phyloP scores from a whole-genome alignment of 2,888 invertebrate genomes.

The Pycnomerus fuliginosus region DNA sequence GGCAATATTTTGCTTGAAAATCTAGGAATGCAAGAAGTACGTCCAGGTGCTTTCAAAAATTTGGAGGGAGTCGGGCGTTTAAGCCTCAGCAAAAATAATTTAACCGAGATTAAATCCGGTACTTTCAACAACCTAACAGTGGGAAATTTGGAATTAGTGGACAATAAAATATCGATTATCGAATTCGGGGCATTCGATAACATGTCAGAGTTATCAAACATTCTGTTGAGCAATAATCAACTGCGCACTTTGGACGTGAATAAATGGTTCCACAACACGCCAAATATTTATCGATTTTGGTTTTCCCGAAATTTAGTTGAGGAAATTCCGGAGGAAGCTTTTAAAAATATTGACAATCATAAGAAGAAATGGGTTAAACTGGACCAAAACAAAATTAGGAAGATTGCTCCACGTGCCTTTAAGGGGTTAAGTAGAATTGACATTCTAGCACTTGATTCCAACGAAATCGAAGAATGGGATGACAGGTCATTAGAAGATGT shows the following conservation, averaged over 20 bases:
- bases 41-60: constrained; percentile 6
- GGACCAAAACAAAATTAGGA: constrained; percentile 2
- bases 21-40: constrained; percentile 2
- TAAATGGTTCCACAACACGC: constrained; percentile 6
- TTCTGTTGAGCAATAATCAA: constrained; percentile 1
- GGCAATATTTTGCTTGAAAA: neutral
- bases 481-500: neutral
- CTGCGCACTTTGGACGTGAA: constrained; percentile 1
- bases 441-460: neutral
- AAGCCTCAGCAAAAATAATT: neutral
- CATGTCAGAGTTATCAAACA: constrained; percentile 3
- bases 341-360: constrained; percentile 1
- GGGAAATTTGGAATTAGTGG: constrained; percentile 3
- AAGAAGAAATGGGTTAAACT: neutral
- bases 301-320: constrained; percentile 1
- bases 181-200: constrained; percentile 3
- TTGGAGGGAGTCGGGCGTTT: neutral
- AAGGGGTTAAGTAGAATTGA: constrained; percentile 1
- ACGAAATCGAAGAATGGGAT: constrained; percentile 4
- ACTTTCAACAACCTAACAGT: constrained; percentile 1
- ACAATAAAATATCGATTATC: constrained; percentile 3
- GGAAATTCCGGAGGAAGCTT: constrained; percentile 6
- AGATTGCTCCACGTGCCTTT: constrained; percentile 1
- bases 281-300: constrained; percentile 1
- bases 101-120: constrained; percentile 1